These are phyloP conservation scores for Rhagophthalmus giganteus DNA, from an alignment of 2,888 invertebrate genomes.

Conservation along the genomic window DNA sequence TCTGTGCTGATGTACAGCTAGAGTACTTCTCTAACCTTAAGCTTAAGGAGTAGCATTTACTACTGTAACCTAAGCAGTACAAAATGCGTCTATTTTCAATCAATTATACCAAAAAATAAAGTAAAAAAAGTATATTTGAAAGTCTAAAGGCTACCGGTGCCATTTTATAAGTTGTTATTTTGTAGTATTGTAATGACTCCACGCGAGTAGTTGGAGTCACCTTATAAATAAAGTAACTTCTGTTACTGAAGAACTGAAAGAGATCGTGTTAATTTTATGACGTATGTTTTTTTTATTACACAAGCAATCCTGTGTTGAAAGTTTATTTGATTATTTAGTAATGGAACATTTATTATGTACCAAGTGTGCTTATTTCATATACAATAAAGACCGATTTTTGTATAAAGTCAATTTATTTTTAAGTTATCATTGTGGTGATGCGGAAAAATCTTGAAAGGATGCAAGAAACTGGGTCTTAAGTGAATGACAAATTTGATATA, in stretches of 20 bases:
- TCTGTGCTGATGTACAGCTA: slow-evolving; percentile 16
- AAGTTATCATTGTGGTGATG: background rate
- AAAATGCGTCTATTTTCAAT: slow-evolving; percentile 44
- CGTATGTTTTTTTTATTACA: slow-evolving; percentile 43
- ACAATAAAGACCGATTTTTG: slow-evolving; percentile 57
- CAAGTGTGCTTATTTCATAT: slow-evolving; percentile 58
- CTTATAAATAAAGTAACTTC: slow-evolving; percentile 25
- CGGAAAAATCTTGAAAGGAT: background rate
- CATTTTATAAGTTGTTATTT: slow-evolving; percentile 44
- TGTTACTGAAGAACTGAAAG: slow-evolving; percentile 30
- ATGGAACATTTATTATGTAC: slow-evolving; percentile 54
- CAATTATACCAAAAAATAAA: slow-evolving; percentile 43
- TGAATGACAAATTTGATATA: too few species aligned
- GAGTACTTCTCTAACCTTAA: slow-evolving; percentile 26
- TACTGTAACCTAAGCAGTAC: slow-evolving; percentile 45
- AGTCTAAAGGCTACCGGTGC: slow-evolving; percentile 45
- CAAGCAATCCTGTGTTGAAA: slow-evolving; percentile 44
- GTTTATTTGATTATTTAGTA: slow-evolving; percentile 39
- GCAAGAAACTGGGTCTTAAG: too few species aligned
- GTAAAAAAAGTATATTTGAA: slow-evolving; percentile 12
- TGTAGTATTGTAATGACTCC: slow-evolving; percentile 32
- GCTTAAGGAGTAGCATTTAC: slow-evolving; percentile 49
- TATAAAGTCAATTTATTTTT: slow-evolving; percentile 14
- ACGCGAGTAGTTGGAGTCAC: slow-evolving; percentile 6
- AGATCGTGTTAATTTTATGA: slow-evolving; percentile 41